Conservation (phyloP, 2,113 vertebrate species). For the Cynocephalus volans region DNA sequence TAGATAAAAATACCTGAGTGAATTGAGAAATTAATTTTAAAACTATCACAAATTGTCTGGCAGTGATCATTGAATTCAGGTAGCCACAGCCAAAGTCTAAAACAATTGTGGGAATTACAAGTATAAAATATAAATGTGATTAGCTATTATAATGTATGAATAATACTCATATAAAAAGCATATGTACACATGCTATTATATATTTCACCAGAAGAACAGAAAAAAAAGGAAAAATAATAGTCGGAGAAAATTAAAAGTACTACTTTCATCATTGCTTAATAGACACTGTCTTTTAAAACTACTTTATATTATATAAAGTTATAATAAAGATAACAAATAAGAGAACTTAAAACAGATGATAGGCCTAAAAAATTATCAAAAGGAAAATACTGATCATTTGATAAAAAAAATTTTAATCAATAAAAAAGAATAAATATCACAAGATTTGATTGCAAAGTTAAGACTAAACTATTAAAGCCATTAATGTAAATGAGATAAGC, state of each 20-base stretch:
- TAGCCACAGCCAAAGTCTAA: background rate
- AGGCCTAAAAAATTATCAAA: background rate
- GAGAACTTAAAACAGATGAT: background rate
- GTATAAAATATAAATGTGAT: background rate
- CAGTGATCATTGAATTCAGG: background rate
- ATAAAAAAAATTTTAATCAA: background rate
- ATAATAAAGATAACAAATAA: background rate
- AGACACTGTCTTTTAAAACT: background rate
- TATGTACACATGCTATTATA: background rate
- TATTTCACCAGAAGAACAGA: background rate
- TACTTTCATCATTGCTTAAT: background rate
- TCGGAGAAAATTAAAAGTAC: background rate
- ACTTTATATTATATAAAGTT: background rate
- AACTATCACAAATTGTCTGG: background rate
- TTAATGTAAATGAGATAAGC: background rate
- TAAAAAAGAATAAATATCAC: background rate
- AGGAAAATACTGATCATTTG: background rate
- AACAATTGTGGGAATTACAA: background rate
- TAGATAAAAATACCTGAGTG: background rate
- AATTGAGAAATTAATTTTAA: slow-evolving; percentile 33
- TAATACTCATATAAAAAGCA: background rate
- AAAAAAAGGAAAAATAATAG: background rate
- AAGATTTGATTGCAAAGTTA: background rate
- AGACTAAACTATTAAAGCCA: background rate
- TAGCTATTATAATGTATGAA: background rate